Evolutionary conservation across 2,888 invertebrate species (phyloP).

Genomic region (Agelastica alni): DNA sequence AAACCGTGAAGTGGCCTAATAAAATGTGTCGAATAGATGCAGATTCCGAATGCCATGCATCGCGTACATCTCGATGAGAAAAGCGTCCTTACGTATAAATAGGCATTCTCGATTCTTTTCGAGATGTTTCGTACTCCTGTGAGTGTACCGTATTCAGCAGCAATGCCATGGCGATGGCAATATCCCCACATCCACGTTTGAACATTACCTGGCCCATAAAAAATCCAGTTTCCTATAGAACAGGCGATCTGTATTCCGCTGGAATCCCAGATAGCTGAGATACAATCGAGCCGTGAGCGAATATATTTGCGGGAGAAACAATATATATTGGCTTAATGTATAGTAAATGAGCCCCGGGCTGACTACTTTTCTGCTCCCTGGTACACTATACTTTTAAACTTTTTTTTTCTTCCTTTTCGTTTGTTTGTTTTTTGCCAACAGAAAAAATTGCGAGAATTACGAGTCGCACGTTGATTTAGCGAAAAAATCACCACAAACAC

Average conservation of each 20-base stretch:
- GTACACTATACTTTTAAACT: conserved; percentile 17
- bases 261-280: conserved; percentile 51
- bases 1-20: conserved; percentile 3
- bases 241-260: conserved; percentile 51
- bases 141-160: conserved; percentile 28
- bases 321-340: conserved; percentile 51
- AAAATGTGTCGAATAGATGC: conserved; percentile 33
- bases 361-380: conserved; percentile 34
- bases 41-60: conserved; percentile 23
- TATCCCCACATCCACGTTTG: conserved; percentile 48
- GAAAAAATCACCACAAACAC: no score
- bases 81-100: conserved; percentile 6
- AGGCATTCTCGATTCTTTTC: conserved; percentile 6
- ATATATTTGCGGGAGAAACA: conserved; percentile 52
- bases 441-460: conserved; percentile 12
- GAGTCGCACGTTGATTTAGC: no score
- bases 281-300: conserved; percentile 51
- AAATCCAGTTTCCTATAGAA: conserved; percentile 49
- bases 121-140: conserved; percentile 7
- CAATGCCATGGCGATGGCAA: conserved; percentile 40
- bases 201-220: conserved; percentile 54
- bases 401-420: conserved; percentile 17
- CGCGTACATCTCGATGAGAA: neutral
- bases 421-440: conserved; percentile 6
- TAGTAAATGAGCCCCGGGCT: conserved; percentile 47